Evolutionary conservation across 2,797 vertebrate genomes (phyloP), one percentile per base, ranked within the genome.

Genomic region (Champsocephalus gunnari): DNA sequence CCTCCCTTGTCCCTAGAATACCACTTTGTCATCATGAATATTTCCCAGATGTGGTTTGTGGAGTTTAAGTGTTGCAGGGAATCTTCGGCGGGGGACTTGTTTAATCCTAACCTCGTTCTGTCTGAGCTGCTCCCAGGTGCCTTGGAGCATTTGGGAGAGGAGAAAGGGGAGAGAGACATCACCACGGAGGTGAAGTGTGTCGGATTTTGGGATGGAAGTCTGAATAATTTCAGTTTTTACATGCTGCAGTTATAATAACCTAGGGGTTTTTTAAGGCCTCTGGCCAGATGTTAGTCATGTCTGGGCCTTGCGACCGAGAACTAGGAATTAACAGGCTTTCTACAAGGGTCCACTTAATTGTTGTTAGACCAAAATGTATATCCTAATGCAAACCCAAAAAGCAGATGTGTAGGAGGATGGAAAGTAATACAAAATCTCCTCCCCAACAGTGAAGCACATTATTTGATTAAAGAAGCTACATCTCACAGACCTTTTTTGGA

Each of bases 21-120:
- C 54, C 60, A 59, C 61, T 43, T 12, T 81, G 75, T 73, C 64
- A 57, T 65, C 82, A 87, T 92, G 77, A 89, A 92, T 93, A 92
- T 92, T 89, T 84, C 90, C 71, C 50, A 41, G 32, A 38, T 47
- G 38, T 72, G 75, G 80, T 91, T 90, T 71, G 68, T 7, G 9
- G 73, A 82, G 85, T 89, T 85, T 62, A 81, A 87, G 79, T 79
- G 77, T 90, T 79, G 66, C 64, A 75, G 84, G 87, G 88, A 82
- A 82, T 89, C 80, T 81, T 88, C 71, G 12, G 66, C 73, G 66
- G 71, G 77, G 85, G 77, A 78, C 66, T 82, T 85, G 82, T 87
- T 89, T 89, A 84, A 89, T 90, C 87, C 78, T 72, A 71, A 66
- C 83, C 73, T 66, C 28, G 73, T 84, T 87, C 69, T 85, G 83